These are phyloP conservation scores for Sebastes baramenuke DNA, from an alignment of 2,797 vertebrate species.

Conservation along the genomic window DNA sequence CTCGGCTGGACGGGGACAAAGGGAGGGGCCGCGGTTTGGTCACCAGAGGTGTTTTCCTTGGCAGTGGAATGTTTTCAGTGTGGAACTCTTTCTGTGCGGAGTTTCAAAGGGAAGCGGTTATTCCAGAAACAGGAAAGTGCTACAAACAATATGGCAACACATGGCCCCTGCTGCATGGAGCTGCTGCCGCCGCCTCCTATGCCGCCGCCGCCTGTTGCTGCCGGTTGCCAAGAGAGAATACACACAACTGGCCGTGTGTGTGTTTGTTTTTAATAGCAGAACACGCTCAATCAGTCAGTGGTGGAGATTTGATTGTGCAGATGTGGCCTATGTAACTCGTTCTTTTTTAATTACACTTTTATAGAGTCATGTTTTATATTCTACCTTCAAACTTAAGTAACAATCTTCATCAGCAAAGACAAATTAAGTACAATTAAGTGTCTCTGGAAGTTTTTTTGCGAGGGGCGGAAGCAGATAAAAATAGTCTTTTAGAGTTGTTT, in stretches of 20 bases:
- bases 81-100: slow-evolving; percentile 64
- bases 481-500: slow-evolving; percentile 17
- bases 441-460: background rate
- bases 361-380: slow-evolving; percentile 10
- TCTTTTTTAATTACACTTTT: slow-evolving; percentile 44
- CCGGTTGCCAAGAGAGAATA: slow-evolving; percentile 54
- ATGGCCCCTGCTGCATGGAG: slow-evolving; percentile 51
- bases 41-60: slow-evolving; percentile 85
- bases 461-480: slow-evolving; percentile 6
- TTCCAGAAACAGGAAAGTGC: slow-evolving; percentile 84
- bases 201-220: slow-evolving; percentile 42
- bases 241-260: slow-evolving; percentile 40
- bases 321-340: slow-evolving; percentile 49
- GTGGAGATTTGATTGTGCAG: slow-evolving; percentile 55
- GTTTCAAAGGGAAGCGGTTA: slow-evolving; percentile 78
- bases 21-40: slow-evolving; percentile 72
- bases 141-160: slow-evolving; percentile 81
- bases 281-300: slow-evolving; percentile 38
- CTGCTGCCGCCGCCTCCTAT: slow-evolving; percentile 54
- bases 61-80: slow-evolving; percentile 76
- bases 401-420: slow-evolving; percentile 27
- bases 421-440: slow-evolving; percentile 32
- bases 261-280: slow-evolving; percentile 42
- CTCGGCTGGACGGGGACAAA: slow-evolving; percentile 64
- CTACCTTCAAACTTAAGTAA: slow-evolving; percentile 30